phyloP scores from a whole-genome alignment of 2,888 invertebrate species.

The Atethmia centrago region DNA sequence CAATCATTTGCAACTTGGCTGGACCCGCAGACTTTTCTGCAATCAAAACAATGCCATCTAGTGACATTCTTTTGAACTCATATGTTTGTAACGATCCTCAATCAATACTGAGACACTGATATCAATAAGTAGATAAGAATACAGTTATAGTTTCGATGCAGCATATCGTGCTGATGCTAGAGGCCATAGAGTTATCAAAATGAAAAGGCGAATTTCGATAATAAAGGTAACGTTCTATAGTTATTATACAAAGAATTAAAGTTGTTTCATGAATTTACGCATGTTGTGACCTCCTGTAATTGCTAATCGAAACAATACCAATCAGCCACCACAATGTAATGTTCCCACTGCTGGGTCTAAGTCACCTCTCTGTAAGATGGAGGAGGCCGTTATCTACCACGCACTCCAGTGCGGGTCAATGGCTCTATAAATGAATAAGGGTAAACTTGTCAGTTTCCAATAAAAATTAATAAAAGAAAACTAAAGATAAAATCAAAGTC shows the following conservation, averaged over 20 bases:
- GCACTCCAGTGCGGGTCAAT: too few species aligned
- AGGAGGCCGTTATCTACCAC: not conserved
- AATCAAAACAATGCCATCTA: conserved; percentile 24
- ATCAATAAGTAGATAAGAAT: not conserved
- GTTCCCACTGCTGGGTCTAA: not conserved
- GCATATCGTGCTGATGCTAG: not conserved
- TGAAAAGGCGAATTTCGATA: not conserved
- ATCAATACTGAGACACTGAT: not conserved
- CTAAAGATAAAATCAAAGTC: conserved; percentile 19
- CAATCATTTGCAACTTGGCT: not conserved
- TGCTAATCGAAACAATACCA: not conserved
- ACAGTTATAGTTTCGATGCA: not conserved
- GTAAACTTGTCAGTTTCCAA: not conserved
- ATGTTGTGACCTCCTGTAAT: not conserved
- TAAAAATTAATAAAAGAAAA: conserved; percentile 11
- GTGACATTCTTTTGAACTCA: not conserved
- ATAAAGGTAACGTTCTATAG: too few species aligned
- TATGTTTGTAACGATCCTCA: not conserved
- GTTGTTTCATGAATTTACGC: not conserved
- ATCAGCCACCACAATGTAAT: not conserved
- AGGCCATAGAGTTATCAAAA: not conserved
- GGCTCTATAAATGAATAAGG: not conserved
- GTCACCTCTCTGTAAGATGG: not conserved
- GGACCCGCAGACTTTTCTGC: not conserved
- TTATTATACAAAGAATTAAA: not conserved